A percentile compares a stretch with the other conserved stretches of the same genome.
Evolutionary conservation across 2,888 invertebrate species (phyloP).

Genomic region (Sphinx pinastri): DNA sequence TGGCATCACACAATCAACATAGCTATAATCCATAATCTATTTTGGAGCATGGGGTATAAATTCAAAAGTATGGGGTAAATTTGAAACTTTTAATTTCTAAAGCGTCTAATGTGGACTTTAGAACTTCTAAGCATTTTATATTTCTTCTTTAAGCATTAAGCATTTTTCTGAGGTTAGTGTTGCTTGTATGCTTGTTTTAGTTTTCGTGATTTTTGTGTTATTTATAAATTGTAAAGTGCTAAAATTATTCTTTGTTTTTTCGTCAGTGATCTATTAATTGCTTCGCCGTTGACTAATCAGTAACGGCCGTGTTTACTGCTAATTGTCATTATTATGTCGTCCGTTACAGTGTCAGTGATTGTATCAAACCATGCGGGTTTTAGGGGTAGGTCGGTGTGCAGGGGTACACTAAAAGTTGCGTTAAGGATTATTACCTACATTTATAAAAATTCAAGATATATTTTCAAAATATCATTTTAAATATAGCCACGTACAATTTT

Average conservation of each 20-base stretch:
- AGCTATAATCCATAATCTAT: not conserved
- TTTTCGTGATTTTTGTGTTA: not conserved
- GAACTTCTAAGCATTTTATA: not conserved
- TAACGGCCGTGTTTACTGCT: too few relatives aligned
- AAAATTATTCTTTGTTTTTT: not conserved
- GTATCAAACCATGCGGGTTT: constrained; percentile 36
- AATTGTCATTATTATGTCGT: not conserved
- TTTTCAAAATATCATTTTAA: not conserved
- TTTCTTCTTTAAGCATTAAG: constrained; percentile 1
- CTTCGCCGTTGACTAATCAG: too few relatives aligned
- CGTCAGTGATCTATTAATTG: not conserved
- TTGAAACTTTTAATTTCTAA: constrained; percentile 4
- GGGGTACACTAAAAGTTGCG: not conserved
- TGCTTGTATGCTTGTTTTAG: not conserved
- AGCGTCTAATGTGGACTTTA: constrained; percentile 8
- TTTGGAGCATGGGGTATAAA: constrained; percentile 3
- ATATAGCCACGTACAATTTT: not conserved
- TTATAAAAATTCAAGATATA: not conserved
- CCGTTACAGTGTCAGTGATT: not conserved
- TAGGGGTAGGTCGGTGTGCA: not conserved
- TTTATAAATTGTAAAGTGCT: constrained; percentile 2
- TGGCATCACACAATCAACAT: not conserved
- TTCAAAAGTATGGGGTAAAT: constrained; percentile 7
- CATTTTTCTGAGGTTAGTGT: constrained; percentile 1
- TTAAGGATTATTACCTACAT: not conserved